Evolutionary conservation across 2,113 vertebrate genomes (phyloP), one percentile per base, ranked within the genome.

Genomic region (Gopherus evgoodei): DNA sequence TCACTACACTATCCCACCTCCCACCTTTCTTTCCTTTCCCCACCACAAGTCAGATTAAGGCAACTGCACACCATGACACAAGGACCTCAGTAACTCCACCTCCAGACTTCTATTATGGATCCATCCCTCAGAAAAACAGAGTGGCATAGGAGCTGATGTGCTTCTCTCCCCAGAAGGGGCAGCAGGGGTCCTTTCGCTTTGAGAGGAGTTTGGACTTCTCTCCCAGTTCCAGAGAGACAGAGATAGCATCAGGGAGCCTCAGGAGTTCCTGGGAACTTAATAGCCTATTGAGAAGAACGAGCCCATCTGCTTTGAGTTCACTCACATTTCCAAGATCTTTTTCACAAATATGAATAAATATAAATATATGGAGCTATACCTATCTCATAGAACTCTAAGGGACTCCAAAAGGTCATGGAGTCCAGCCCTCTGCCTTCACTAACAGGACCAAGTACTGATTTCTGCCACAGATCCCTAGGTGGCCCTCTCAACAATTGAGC

Each of bases 181-280:
- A 93, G 72, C 83, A 54, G 79, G 69, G 87, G 89, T 31, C 85
- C 89, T 87, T 2, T n/a, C 88, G 56, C 81, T 57, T 90, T 84
- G 54, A 78, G 52, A 90, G 87, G 93, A 95, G 84, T 93, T 93
- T 76, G 81, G 91, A 88, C 42, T 75, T 87, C 57, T 86, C 84
- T 95, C 89, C 86, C 87, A 94, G 93, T 86, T 94, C 92, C 2
- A 81, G 92, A 90, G 89, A 92, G 94, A 90, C 86, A 91, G 91
- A 59, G 79, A 83, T 7, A 65, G 2, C 92, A 95, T 90, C 94
- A 92, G 95, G 93, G 86, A 82, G 93, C 21, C 24, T 84, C 50
- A 52, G 42, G 90, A 3, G 0, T 84, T 97, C 65, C 35, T 19
- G 19, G 35, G 35, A 69, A 69, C 17, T 69, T 69, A 69, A 38